Conservation (phyloP, 2,113 vertebrate genomes). For the Glaucomys volans region DNA sequence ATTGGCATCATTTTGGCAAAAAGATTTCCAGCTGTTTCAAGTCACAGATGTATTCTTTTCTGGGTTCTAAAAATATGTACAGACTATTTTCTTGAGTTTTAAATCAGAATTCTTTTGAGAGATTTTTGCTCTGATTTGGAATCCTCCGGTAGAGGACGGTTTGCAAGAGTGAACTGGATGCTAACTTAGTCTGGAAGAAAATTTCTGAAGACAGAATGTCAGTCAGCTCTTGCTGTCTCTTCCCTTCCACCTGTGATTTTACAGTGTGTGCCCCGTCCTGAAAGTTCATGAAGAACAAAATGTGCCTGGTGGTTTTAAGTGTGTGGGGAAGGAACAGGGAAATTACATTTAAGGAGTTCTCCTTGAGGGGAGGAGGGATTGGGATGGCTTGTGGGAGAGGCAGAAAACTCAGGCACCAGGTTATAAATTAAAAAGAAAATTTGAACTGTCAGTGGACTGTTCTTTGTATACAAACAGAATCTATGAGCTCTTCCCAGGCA, state of each 20-base stretch:
- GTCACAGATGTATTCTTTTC: slow-evolving; percentile 76
- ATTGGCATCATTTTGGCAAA: slow-evolving; percentile 62
- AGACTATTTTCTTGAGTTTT: slow-evolving; percentile 74
- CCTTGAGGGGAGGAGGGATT: background rate
- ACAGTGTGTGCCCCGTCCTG: slow-evolving; percentile 17
- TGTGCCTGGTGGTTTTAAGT: slow-evolving; percentile 27
- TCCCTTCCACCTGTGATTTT: slow-evolving; percentile 32
- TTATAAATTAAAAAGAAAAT: slow-evolving; percentile 35
- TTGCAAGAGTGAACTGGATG: slow-evolving; percentile 18
- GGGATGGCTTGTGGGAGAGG: background rate
- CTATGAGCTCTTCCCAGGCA: background rate
- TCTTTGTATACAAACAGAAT: slow-evolving; percentile 4
- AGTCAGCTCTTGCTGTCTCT: background rate
- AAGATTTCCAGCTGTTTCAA: slow-evolving; percentile 76
- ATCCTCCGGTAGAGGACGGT: slow-evolving; percentile 40
- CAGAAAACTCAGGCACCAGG: background rate
- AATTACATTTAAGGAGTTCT: background rate
- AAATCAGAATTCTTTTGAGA: slow-evolving; percentile 59
- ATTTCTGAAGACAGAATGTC: slow-evolving; percentile 45
- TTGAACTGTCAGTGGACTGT: background rate
- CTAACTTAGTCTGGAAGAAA: slow-evolving; percentile 44
- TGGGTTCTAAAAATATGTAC: slow-evolving; percentile 68
- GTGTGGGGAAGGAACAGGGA: background rate
- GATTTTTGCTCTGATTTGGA: slow-evolving; percentile 59
- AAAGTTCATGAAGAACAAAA: slow-evolving; percentile 54